Percentiles rank a stretch among this genome's conserved stretches.
These are phyloP conservation scores for Drosophila subquinaria DNA, from an alignment of 2,888 invertebrate genomes.

Conservation along the genomic window DNA sequence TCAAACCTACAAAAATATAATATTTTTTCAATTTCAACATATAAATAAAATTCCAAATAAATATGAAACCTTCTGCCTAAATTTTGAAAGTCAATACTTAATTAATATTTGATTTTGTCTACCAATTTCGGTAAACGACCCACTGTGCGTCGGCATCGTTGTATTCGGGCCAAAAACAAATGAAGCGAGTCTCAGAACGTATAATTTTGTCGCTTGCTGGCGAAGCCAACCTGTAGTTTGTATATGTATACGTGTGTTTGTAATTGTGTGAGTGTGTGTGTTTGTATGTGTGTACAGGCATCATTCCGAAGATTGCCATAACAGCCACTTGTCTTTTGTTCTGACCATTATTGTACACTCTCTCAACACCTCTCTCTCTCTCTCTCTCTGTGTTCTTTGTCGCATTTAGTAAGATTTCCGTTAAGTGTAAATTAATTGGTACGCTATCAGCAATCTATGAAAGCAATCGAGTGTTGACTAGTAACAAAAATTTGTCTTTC, in stretches of 20 bases:
- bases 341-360: slow-evolving; percentile 27
- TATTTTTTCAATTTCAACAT: no score
- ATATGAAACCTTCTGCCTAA: no score
- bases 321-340: slow-evolving; percentile 44
- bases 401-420: slow-evolving; percentile 51
- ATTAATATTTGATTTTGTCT: no score
- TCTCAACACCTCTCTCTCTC: neutral
- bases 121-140: neutral
- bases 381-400: neutral
- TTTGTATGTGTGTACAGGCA: slow-evolving; percentile 19
- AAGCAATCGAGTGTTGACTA: no score
- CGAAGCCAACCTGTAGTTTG: slow-evolving; percentile 50
- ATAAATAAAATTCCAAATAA: no score
- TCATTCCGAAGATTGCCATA: slow-evolving; percentile 39
- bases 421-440: slow-evolving; percentile 68
- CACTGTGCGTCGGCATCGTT: slow-evolving; percentile 18
- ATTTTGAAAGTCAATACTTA: no score
- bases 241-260: slow-evolving; percentile 5
- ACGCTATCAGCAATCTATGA: no score
- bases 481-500: no score
- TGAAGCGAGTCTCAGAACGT: slow-evolving; percentile 73
- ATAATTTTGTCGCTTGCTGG: slow-evolving; percentile 57
- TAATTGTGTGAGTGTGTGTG: slow-evolving; percentile 5
- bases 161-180: slow-evolving; percentile 73
- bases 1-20: no score